Evolutionary conservation across 2,797 vertebrate genomes (phyloP).

Genomic region (Sciurus carolinensis): DNA sequence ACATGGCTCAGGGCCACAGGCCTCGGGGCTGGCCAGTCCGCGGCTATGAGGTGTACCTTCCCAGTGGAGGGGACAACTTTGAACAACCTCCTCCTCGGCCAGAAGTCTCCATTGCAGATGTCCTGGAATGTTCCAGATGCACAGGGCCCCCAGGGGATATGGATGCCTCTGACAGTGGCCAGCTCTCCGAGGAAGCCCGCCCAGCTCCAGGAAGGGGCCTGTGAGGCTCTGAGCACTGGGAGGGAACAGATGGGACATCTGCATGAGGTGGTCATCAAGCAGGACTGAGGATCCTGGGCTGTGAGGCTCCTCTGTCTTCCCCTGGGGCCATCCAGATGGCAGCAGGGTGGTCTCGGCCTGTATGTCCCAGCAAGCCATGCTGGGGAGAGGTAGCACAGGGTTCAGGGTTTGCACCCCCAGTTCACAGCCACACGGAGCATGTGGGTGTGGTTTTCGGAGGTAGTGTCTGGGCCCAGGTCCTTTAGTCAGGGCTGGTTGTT

Average conservation of each 20-base stretch:
- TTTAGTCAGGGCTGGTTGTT: not conserved
- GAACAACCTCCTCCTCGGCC: not conserved
- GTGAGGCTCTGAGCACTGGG: not conserved
- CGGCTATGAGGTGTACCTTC: not conserved
- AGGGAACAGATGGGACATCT: not conserved
- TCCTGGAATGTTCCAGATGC: not conserved
- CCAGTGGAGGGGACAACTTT: not conserved
- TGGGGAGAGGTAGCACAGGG: not conserved
- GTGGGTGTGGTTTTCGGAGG: not conserved
- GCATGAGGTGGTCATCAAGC: not conserved
- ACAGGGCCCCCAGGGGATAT: accelerated
- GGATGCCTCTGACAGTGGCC: not conserved
- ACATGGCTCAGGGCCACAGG: not conserved
- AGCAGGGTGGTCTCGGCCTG: not conserved
- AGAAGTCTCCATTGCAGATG: not conserved
- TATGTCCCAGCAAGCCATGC: not conserved
- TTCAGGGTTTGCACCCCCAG: not conserved
- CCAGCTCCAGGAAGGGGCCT: not conserved
- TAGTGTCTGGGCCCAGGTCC: not conserved
- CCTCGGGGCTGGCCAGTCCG: not conserved
- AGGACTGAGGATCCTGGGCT: not conserved
- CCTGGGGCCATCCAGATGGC: accelerated
- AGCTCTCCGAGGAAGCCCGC: accelerated
- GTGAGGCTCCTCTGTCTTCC: not conserved
- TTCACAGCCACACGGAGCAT: not conserved